These are phyloP conservation scores for Onchidella celtica DNA, from an alignment of 2,888 invertebrate genomes.

Conservation along the genomic window DNA sequence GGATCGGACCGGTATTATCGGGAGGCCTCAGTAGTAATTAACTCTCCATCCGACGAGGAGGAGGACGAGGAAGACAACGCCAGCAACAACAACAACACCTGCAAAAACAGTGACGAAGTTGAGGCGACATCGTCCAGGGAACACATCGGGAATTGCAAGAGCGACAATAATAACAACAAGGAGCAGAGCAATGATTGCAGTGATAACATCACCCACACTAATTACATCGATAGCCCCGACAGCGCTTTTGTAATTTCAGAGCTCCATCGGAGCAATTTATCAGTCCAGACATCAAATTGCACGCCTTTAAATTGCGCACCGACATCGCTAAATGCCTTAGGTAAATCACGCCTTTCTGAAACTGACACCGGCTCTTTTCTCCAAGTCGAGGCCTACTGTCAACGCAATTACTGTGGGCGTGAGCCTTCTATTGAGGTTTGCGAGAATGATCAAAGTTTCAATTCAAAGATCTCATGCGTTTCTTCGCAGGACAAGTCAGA, in stretches of 20 bases:
- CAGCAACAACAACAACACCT: neutral
- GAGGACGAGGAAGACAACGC: neutral
- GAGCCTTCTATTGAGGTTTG: neutral
- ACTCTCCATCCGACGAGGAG: neutral
- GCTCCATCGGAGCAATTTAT: neutral
- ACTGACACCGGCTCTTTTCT: neutral
- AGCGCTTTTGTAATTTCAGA: neutral
- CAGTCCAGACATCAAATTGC: neutral
- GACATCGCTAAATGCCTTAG: neutral
- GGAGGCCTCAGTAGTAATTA: no score
- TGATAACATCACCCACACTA: neutral
- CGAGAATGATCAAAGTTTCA: neutral
- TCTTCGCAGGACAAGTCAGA: neutral
- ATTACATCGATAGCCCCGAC: neutral
- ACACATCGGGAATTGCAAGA: neutral
- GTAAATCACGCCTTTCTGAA: neutral
- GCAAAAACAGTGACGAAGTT: no score
- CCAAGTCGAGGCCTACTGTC: neutral
- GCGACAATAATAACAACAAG: neutral
- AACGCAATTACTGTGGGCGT: neutral
- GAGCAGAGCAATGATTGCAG: neutral
- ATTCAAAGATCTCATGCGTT: neutral
- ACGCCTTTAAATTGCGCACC: no score
- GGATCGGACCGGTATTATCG: neutral
- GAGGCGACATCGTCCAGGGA: no score